Conservation (phyloP, 2,888 invertebrate species). For the Rhamphomyia laevipes region DNA sequence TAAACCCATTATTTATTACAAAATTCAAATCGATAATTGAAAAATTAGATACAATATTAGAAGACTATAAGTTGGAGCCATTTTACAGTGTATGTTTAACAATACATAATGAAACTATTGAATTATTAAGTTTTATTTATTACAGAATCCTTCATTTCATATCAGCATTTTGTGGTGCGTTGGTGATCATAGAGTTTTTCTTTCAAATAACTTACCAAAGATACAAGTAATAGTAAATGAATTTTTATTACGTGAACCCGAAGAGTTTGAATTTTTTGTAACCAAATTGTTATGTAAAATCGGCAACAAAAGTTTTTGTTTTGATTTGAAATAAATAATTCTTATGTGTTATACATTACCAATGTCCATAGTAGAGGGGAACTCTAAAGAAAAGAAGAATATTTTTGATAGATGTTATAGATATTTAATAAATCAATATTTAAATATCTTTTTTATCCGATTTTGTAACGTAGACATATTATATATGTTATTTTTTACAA, state of each 20-base stretch:
- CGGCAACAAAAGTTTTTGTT: conserved; percentile 55
- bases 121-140: conserved; percentile 15
- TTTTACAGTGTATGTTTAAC: conserved; percentile 55
- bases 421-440: no score
- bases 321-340: conserved; percentile 28
- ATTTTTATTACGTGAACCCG: conserved; percentile 27
- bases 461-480: no score
- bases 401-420: no score
- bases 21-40: conserved; percentile 43
- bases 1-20: conserved; percentile 42
- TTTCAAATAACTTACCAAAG: conserved; percentile 38
- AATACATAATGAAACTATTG: no score
- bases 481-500: no score
- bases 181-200: conserved; percentile 45
- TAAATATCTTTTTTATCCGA: no score
- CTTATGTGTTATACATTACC: no score
- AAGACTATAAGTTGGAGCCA: conserved; percentile 55
- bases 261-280: conserved; percentile 39
- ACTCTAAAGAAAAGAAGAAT: no score
- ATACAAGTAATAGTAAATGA: conserved; percentile 38
- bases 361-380: no score
- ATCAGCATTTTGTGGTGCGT: conserved; percentile 64
- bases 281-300: conserved; percentile 50
- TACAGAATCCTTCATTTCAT: conserved; percentile 67
- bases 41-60: conserved; percentile 49